Evolutionary conservation across 2,113 vertebrate species (phyloP), one percentile per base, ranked within the genome.

Genomic region (Triplophysa tibetana): DNA sequence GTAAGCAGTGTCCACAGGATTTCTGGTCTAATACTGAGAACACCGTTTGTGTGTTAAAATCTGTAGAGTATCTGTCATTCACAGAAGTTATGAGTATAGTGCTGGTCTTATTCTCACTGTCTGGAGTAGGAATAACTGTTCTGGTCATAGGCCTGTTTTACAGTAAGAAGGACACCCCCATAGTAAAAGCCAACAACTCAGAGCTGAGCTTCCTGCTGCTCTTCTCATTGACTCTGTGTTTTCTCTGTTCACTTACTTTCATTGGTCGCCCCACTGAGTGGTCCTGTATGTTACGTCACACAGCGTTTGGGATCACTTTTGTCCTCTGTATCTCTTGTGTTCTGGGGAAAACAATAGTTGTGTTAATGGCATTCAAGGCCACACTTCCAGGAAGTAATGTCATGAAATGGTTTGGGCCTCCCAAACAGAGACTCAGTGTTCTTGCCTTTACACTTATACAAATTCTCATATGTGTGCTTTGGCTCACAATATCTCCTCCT

Each of bases 351-450:
- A 58, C 54, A 58, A 58, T 58, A 58, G 54, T 58, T 17, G 54
- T 58, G 19, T 21, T 58, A 58, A 58, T 58, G 54, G 54, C 54
- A 1, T 58, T 58, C 0, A 58, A 58, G n/a, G 54, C 54, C 0
- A 58, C 54, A 21, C n/a, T 58, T 58, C 54, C 54, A 58, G 54
- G 54, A 58, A 58, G 54, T 58, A 58, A 58, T 58, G 54, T 58
- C n/a, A 58, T 58, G 54, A 58, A 58, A 58, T 58, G 54, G 54
- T 58, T 58, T 58, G 54, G 54, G 8, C 54, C 54, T 58, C 7
- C 19, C 9, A n/a, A 58, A 58, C 54, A 58, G n/a, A n/a, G 54
- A 58, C 54, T 58, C 7, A 58, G 8, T 58, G 54, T 58, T 58
- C 1, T 58, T 58, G 54, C 8, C n/a, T 58, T 58, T 21, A 58